Evolutionary conservation across 2,113 vertebrate species (phyloP), one percentile per base, ranked within the genome.

Genomic region (Verasper variegatus): DNA sequence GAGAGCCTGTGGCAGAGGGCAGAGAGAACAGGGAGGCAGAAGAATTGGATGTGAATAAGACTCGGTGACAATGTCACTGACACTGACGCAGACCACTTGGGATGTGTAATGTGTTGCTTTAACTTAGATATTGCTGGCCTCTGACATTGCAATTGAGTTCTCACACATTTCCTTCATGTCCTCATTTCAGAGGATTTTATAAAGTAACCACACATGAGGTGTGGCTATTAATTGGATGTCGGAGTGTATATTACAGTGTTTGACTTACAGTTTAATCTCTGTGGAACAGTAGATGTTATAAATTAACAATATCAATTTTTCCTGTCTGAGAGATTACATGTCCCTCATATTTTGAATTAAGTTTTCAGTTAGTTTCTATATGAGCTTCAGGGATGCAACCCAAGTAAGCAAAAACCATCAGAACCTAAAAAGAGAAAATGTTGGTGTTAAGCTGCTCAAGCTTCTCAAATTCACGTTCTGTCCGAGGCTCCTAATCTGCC

Each of bases 1-100:
- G 68, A 79, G 67, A 81, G 89, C 62, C 83, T 74, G 63, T 86
- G 86, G 81, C 90, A 88, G 74, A 88, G 86, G 86, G 88, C 86
- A 88, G 74, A 71, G 51, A 75, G 84, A 82, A 82, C 65, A 82
- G 67, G 71, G 71, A 85, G 85, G 76, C 76, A 74, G 66, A 57
- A 55, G 63, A 71, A 81, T 63, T 80, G 68, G 62, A 75, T 81
- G 80, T 84, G 83, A 92, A 82, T 88, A 89, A 88, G 88, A 84
- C 66, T 81, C 78, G 65, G 69, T 89, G 82, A 82, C 87, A 83
- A 70, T 76, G 80, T 84, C 82, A 81, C n/a, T 84, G 78, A 82
- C 76, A 73, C 68, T 75, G 55, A 76, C 77, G 69, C 18, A 58
- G 87, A 80, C 72, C 84, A 87, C 81, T 45, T 21, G 82, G 84